Conservation (phyloP, 2,113 vertebrate genomes). For the Aphyosemion australe region DNA sequence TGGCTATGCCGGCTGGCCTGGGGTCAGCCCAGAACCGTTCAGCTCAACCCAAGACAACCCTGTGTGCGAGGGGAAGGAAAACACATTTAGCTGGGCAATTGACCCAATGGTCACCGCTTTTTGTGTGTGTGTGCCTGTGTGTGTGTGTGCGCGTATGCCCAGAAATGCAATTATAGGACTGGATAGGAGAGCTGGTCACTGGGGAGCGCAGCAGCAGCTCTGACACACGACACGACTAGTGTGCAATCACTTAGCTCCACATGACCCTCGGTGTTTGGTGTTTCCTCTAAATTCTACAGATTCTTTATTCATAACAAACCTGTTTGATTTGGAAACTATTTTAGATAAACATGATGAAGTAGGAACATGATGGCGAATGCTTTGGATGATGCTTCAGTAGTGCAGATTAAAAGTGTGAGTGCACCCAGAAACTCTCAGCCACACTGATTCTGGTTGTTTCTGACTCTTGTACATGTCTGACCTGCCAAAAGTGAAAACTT, state of each 20-base stretch:
- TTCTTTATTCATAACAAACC: not conserved
- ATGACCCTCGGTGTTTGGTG: not conserved
- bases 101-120: constrained; percentile 59
- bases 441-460: too few relatives aligned
- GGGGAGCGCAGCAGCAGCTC: constrained; percentile 59
- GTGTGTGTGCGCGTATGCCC: too few relatives aligned
- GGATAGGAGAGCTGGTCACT: constrained; percentile 80
- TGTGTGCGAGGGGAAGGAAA: constrained; percentile 70
- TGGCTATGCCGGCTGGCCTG: constrained; percentile 27
- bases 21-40: constrained; percentile 49
- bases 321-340: not conserved
- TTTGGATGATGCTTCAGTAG: too few relatives aligned
- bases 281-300: not conserved
- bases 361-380: too few relatives aligned
- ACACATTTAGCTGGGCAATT: constrained; percentile 79
- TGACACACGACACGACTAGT: constrained; percentile 43
- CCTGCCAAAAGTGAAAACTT: too few relatives aligned
- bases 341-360: too few relatives aligned
- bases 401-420: too few relatives aligned
- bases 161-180: constrained; percentile 92
- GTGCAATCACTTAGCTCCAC: constrained; percentile 19
- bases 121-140: constrained; percentile 36
- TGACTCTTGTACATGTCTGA: too few relatives aligned
- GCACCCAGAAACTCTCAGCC: too few relatives aligned
- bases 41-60: constrained; percentile 41